Evolutionary conservation across 2,888 invertebrate species (phyloP).

Genomic region (Synergus japonicus): DNA sequence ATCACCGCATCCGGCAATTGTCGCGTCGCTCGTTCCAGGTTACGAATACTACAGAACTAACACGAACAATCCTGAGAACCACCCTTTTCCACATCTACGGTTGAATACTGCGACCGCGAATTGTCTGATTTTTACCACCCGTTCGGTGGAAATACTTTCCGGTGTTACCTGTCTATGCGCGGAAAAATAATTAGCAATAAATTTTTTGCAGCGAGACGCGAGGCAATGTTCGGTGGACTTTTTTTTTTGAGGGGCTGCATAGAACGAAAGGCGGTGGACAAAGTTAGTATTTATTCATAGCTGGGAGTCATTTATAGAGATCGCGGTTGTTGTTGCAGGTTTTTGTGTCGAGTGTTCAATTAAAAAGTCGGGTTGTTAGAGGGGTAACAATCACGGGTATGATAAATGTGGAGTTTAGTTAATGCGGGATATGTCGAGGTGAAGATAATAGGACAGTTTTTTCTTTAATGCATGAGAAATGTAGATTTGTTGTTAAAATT

Average conservation of each 20-base stretch:
- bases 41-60: constrained; percentile 20
- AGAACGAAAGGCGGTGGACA: constrained; percentile 47
- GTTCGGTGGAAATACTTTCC: constrained; percentile 21
- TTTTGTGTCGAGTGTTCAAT: constrained; percentile 55
- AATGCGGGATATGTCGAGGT: constrained; percentile 49
- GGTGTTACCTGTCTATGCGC: constrained; percentile 47
- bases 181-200: constrained; percentile 74
- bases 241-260: constrained; percentile 51
- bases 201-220: constrained; percentile 61
- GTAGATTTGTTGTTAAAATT: background rate
- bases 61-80: constrained; percentile 6
- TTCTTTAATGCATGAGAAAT: background rate
- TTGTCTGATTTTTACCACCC: constrained; percentile 32
- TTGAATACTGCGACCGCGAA: background rate
- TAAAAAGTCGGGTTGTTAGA: constrained; percentile 56
- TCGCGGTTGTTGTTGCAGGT: constrained; percentile 56
- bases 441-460: background rate
- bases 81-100: constrained; percentile 15
- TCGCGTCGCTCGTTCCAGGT: constrained; percentile 60
- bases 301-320: constrained; percentile 46
- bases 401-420: constrained; percentile 55
- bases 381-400: constrained; percentile 52
- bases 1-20: constrained; percentile 71
- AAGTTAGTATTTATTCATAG: constrained; percentile 52
- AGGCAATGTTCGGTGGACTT: constrained; percentile 5